Conservation (phyloP, 2,888 invertebrate genomes). For the Petrophora chlorosata region DNA sequence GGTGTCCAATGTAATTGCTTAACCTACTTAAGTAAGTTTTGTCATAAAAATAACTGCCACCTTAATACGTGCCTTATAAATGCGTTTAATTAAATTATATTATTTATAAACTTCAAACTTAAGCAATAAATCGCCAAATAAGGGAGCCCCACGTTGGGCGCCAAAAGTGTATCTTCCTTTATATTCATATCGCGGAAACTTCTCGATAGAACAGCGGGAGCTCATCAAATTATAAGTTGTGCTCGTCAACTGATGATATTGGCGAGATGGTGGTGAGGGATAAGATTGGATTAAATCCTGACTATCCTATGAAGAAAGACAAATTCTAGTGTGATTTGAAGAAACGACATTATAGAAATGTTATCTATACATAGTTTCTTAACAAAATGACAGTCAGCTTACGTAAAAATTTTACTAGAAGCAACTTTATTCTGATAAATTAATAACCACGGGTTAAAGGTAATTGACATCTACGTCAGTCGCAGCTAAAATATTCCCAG, state of each 20-base stretch:
- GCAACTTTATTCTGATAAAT: neutral
- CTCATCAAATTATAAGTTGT: conserved; percentile 72
- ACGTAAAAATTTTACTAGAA: neutral
- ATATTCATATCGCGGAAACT: conserved; percentile 71
- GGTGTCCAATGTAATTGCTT: too few relatives aligned
- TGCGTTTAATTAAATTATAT: neutral
- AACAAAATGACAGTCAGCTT: neutral
- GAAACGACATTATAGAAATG: too few relatives aligned
- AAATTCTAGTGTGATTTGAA: too few relatives aligned
- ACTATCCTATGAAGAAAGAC: neutral
- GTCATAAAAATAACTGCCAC: too few relatives aligned
- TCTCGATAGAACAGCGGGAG: conserved; percentile 54
- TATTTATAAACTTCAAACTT: conserved; percentile 20
- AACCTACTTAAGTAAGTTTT: too few relatives aligned
- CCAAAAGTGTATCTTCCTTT: conserved; percentile 61
- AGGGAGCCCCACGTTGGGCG: conserved; percentile 57
- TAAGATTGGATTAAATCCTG: conserved; percentile 22
- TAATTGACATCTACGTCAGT: conserved; percentile 9
- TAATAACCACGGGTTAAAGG: conserved; percentile 1
- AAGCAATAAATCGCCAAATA: conserved; percentile 30
- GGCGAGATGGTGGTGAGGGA: conserved; percentile 22
- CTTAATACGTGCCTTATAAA: neutral
- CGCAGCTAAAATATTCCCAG: conserved; percentile 20
- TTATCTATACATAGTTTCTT: too few relatives aligned
- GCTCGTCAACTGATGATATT: conserved; percentile 43